A percentile compares a stretch with the other conserved stretches of the same genome.
phyloP scores from a whole-genome alignment of 2,888 invertebrate species.

The Seira sanloemensis region DNA sequence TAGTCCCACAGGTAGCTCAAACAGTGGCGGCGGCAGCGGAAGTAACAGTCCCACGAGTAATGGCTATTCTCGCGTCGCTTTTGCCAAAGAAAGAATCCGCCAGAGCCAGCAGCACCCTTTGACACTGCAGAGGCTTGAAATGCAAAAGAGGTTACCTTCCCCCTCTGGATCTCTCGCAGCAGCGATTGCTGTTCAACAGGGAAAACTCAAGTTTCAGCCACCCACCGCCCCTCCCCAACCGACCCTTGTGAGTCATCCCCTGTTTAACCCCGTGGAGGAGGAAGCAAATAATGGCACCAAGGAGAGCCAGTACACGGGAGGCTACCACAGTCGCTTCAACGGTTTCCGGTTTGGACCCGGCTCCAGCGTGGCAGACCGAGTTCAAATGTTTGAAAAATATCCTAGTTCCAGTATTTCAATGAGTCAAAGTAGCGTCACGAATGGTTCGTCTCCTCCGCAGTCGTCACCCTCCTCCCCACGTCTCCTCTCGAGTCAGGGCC shows the following conservation, averaged over 20 bases:
- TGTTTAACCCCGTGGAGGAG: constrained; percentile 42
- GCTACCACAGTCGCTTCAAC: constrained; percentile 59
- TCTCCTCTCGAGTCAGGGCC: constrained; percentile 39
- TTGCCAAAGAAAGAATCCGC: constrained; percentile 82
- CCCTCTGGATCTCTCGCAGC: constrained; percentile 72
- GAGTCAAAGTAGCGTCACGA: neutral
- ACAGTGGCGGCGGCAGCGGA: constrained; percentile 1
- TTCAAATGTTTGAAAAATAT: constrained; percentile 73
- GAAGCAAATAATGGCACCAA: constrained; percentile 33
- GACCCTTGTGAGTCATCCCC: neutral
- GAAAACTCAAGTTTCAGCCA: constrained; percentile 71
- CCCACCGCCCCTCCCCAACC: constrained; percentile 7
- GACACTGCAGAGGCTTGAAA: constrained; percentile 76
- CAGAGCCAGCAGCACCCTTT: constrained; percentile 78
- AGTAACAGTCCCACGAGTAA: constrained; percentile 44
- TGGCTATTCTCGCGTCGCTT: constrained; percentile 80
- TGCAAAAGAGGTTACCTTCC: constrained; percentile 71
- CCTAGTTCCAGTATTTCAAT: constrained; percentile 59
- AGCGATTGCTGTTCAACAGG: constrained; percentile 72
- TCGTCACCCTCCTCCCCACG: constrained; percentile 21
- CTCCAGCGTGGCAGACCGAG: constrained; percentile 72
- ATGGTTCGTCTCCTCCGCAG: constrained; percentile 48
- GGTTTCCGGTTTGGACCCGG: constrained; percentile 69
- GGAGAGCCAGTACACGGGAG: constrained; percentile 57
- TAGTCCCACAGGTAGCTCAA: neutral